These are phyloP conservation scores for Mastigias papua DNA, from an alignment of 30 jellyfish, hydroid and myxozoan genomes.

Conservation along the genomic window DNA sequence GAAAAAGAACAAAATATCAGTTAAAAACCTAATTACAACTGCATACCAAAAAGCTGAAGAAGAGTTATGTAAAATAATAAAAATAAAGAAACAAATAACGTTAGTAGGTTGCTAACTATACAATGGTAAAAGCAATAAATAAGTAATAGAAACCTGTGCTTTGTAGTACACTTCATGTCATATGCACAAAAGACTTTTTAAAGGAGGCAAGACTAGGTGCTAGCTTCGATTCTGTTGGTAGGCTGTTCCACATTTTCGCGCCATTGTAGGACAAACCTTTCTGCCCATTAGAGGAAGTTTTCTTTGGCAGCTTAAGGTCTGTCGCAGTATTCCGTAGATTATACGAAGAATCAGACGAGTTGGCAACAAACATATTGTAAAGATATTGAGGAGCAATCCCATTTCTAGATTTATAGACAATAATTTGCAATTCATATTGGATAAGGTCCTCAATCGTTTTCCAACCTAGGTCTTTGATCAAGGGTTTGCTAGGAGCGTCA, in stretches of 20 bases:
- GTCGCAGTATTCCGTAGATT: not conserved
- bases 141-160: not conserved
- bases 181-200: not conserved
- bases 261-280: not conserved
- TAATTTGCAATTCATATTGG: not conserved
- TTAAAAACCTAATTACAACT: not conserved
- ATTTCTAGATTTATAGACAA: not conserved
- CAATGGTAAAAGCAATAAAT: not conserved
- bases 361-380: not conserved
- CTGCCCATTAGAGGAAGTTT: not conserved
- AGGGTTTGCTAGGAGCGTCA: not conserved
- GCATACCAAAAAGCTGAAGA: not conserved
- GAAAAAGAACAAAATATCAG: not conserved
- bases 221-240: not conserved
- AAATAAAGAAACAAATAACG: too few species aligned
- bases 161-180: not conserved
- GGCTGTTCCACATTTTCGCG: not conserved
- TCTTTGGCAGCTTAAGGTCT: not conserved
- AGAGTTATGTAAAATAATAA: not conserved
- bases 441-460: slow-evolving; percentile 3
- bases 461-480: not conserved
- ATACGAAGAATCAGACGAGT: not conserved
- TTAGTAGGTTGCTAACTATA: not conserved
- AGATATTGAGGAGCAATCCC: not conserved
- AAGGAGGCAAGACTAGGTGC: not conserved